phyloP scores from a whole-genome alignment of 2,888 invertebrate species.

The Slavum lentiscoides region DNA sequence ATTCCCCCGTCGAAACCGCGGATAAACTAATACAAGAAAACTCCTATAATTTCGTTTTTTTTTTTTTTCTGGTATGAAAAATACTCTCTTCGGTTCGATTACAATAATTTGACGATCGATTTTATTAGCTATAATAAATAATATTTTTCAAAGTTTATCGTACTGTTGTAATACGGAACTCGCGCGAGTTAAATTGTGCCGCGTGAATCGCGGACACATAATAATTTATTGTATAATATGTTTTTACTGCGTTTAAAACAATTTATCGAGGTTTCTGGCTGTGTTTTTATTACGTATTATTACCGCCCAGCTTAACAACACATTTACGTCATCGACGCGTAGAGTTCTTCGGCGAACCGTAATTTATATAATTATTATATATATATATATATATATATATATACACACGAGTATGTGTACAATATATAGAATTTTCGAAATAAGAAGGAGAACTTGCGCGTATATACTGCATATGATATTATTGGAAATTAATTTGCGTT shows the following conservation, averaged over 20 bases:
- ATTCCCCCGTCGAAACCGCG: no score
- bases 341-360: not conserved
- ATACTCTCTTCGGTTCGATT: no score
- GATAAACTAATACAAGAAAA: no score
- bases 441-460: not conserved
- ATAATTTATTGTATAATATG: no score
- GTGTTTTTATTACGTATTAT: not conserved
- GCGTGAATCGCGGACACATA: no score
- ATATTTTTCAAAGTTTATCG: no score
- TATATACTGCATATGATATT: not conserved
- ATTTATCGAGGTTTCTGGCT: not conserved
- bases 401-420: not conserved
- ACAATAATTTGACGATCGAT: no score
- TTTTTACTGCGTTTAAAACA: not conserved
- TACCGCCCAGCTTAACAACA: not conserved
- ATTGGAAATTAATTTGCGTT: not conserved
- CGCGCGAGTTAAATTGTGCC: no score
- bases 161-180: no score
- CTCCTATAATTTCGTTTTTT: no score
- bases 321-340: not conserved
- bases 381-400: not conserved
- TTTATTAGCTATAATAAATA: no score
- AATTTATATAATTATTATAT: slow-evolving; percentile 19
- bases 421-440: not conserved
- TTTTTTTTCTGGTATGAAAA: no score